These are phyloP conservation scores for Rallus crepitans DNA, from an alignment of 2,797 vertebrate genomes.

Conservation along the genomic window DNA sequence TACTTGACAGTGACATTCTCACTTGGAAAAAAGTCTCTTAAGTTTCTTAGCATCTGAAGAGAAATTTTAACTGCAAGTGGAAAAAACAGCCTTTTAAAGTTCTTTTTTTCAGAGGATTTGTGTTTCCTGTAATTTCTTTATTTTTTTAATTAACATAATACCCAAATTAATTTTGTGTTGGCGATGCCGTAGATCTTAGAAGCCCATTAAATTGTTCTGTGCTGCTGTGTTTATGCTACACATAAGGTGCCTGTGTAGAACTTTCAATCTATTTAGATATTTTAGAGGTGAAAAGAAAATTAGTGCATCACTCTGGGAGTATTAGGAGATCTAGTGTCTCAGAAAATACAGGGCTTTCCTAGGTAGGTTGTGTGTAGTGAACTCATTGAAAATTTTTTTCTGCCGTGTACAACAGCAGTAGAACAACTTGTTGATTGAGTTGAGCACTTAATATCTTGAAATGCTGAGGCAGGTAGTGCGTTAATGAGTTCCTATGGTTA, in stretches of 20 bases:
- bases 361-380: not conserved
- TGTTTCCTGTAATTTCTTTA: not conserved
- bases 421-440: not conserved
- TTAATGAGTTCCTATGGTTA: not conserved
- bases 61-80: not conserved
- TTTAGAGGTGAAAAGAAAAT: not conserved
- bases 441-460: not conserved
- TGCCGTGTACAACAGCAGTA: not conserved
- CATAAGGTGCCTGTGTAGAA: fast-evolving
- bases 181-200: not conserved
- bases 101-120: not conserved
- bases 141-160: not conserved
- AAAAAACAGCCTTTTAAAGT: not conserved
- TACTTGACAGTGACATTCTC: not conserved
- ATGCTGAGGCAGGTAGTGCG: not conserved
- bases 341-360: not conserved
- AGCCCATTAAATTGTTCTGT: not conserved
- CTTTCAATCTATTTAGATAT: not conserved
- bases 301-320: not conserved
- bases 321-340: not conserved
- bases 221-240: not conserved
- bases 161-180: not conserved
- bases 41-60: not conserved
- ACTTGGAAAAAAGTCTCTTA: not conserved
- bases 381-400: not conserved